These are phyloP conservation scores for Verasper variegatus DNA, from an alignment of 2,113 vertebrate species.

Conservation along the genomic window DNA sequence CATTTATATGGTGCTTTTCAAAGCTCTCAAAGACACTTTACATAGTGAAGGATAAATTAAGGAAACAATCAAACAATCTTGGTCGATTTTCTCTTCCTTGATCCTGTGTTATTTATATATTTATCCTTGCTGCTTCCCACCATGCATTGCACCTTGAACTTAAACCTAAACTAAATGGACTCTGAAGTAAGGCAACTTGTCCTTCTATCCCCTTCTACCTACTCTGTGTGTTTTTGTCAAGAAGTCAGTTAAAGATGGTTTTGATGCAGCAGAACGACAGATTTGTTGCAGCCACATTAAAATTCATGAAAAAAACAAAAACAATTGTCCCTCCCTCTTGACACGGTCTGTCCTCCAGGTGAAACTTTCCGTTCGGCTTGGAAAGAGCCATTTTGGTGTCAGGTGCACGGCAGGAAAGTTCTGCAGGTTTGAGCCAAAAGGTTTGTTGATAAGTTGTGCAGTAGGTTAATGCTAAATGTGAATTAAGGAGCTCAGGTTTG, in stretches of 20 bases:
- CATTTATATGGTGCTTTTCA: too few species aligned
- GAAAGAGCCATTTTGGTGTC: not conserved
- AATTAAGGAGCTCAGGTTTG: too few species aligned
- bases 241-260: not conserved
- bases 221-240: not conserved
- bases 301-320: not conserved
- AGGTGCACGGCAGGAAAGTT: not conserved
- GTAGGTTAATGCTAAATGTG: too few species aligned
- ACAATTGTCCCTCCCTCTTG: not conserved
- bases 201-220: not conserved
- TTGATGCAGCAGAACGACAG: not conserved
- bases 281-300: not conserved
- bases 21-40: too few species aligned
- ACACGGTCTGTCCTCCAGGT: not conserved
- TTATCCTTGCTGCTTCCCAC: too few species aligned
- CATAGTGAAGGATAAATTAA: too few species aligned
- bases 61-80: too few species aligned
- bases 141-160: too few species aligned
- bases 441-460: not conserved
- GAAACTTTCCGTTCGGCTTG: not conserved
- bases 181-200: not conserved
- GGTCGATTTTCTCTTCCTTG: too few species aligned
- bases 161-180: not conserved
- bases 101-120: too few species aligned
- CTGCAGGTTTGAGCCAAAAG: not conserved